Evolutionary conservation across 2,797 vertebrate genomes (phyloP), one percentile per base, ranked within the genome.

Genomic region (Rhadinocentrus ornatus): DNA sequence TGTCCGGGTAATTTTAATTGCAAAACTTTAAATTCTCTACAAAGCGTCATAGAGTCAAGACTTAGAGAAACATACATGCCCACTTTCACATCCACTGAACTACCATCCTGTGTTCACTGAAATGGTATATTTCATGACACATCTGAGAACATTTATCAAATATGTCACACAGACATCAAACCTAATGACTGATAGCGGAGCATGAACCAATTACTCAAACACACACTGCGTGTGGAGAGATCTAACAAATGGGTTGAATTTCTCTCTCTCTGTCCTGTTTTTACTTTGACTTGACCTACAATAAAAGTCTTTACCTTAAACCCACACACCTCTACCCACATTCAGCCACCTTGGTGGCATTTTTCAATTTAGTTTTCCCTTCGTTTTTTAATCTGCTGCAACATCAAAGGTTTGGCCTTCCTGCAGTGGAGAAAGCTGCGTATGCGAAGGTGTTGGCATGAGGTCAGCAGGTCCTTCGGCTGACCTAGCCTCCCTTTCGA

Each of bases 401-500:
- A 73, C 73, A 75, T 87, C 61, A 82, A 85, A 85, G 62, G n/a
- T 39, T 54, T 68, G 41, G 50, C 56, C 61, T 31, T 72, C 61
- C 67, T 39, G 11, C 34, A 46, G 71, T 48, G 3, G 73, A 66
- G 54, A 78, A 46, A 52, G 62, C 37, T 18, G 65, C 4, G 0
- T 73, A 66, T 34, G 50, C 11, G 2, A 37, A 65, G 24, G 61
- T 67, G 56, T 78, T 64, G 61, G 61, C 0, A 24, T 50, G 62
- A 78, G 68, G 77, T 76, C 67, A 76, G 62, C 3, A 55, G 60
- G 70, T 88, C 80, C 66, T 82, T 75, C 71, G 69, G 31, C 60
- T 81, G 87, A 89, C 88, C 67, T 35, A 13, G 54, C 73, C 58
- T 74, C 73, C 73, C 69, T 18, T 71, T 54, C 4, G 35, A 82